Percentiles rank a stretch among this genome's conserved stretches.
phyloP scores from a whole-genome alignment of 2,797 vertebrate genomes.

The Anguilla megastoma region DNA sequence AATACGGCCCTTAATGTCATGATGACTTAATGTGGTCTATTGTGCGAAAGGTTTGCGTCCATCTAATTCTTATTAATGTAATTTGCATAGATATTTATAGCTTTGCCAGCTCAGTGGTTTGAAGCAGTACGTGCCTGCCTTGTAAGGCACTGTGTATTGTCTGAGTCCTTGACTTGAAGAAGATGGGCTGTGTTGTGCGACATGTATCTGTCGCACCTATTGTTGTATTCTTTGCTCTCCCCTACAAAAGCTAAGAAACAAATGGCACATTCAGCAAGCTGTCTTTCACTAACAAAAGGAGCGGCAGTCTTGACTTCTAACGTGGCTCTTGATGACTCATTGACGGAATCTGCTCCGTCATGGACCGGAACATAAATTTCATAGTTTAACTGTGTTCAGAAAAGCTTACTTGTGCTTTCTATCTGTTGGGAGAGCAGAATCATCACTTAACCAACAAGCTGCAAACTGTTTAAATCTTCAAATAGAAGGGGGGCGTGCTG shows the following conservation, averaged over 20 bases:
- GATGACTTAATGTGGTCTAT: not conserved
- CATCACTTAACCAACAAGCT: not conserved
- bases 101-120: not conserved
- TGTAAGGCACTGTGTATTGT: not conserved
- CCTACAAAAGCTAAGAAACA: slow-evolving; percentile 2
- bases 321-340: slow-evolving; percentile 6
- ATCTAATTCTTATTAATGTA: not conserved
- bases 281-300: slow-evolving; percentile 27
- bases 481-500: slow-evolving; percentile 12
- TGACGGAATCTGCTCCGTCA: not conserved
- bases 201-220: slow-evolving; percentile 31
- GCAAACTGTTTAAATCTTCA: slow-evolving; percentile 8
- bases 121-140: not conserved
- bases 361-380: not conserved
- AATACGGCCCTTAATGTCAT: not conserved
- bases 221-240: slow-evolving; percentile 24
- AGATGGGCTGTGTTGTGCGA: slow-evolving; percentile 34
- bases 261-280: slow-evolving; percentile 34
- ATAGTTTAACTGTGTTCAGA: not conserved
- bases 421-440: not conserved
- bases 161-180: slow-evolving; percentile 33
- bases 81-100: not conserved
- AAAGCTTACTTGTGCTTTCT: not conserved
- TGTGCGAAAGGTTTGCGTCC: not conserved
- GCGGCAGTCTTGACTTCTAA: slow-evolving; percentile 32